Conservation (phyloP, 1,140 invertebrate species). For the Cepaea nemoralis region DNA sequence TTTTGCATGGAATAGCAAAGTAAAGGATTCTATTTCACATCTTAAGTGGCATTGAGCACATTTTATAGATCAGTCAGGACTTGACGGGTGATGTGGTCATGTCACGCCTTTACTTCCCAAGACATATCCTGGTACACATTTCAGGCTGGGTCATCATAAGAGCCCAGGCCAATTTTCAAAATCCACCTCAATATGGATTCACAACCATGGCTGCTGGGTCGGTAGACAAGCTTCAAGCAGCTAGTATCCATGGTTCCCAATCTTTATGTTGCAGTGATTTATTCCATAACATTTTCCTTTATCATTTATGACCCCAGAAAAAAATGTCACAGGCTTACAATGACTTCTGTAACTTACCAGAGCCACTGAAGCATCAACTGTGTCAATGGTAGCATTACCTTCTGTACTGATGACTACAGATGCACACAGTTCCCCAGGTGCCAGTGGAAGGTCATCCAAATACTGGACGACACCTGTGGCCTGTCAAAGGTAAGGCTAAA, state of each 20-base stretch:
- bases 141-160: no score
- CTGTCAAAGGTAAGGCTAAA: conserved; percentile 34
- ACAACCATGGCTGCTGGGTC: no score
- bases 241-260: neutral
- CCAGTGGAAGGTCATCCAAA: conserved; percentile 69
- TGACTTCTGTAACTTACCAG: conserved; percentile 47
- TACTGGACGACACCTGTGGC: conserved; percentile 71
- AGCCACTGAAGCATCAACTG: conserved; percentile 54
- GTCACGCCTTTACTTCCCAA: no score
- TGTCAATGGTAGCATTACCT: conserved; percentile 62
- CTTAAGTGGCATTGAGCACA: no score
- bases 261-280: neutral
- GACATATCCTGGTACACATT: no score
- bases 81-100: no score
- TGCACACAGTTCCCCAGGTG: conserved; percentile 69
- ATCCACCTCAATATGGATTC: no score
- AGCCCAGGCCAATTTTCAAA: no score
- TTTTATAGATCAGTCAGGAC: no score
- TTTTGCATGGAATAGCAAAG: no score
- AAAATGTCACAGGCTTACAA: neutral
- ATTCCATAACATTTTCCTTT: neutral
- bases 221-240: no score
- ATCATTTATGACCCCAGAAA: neutral
- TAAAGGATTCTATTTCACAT: no score
- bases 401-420: conserved; percentile 71